Conservation (phyloP, 2,797 vertebrate genomes). For the Heterohyrax brucei region DNA sequence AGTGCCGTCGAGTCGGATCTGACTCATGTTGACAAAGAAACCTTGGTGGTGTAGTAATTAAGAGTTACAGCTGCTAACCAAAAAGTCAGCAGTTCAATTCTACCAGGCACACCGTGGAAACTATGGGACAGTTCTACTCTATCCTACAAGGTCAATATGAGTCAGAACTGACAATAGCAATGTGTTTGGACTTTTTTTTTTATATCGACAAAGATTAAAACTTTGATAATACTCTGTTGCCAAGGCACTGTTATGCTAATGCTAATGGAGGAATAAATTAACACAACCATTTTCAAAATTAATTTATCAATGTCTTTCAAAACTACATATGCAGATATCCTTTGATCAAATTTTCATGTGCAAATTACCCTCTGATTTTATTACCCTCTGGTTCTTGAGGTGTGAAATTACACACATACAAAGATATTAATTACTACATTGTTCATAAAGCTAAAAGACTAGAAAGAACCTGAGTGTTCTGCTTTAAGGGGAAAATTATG, state of each 20-base stretch:
- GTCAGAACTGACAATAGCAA: too few relatives aligned
- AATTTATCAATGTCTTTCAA: constrained; percentile 30
- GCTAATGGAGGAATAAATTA: neutral
- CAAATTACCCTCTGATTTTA: neutral
- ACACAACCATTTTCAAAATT: neutral
- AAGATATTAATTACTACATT: neutral
- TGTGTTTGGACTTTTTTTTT: too few relatives aligned
- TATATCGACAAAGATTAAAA: neutral
- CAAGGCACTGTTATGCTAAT: neutral
- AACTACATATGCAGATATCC: neutral
- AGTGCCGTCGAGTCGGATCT: too few relatives aligned
- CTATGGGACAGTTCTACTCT: too few relatives aligned
- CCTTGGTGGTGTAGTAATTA: too few relatives aligned
- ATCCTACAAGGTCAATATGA: too few relatives aligned
- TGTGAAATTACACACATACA: neutral
- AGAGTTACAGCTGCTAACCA: too few relatives aligned
- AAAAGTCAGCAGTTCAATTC: too few relatives aligned
- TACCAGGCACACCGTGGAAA: too few relatives aligned
- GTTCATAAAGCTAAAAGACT: neutral
- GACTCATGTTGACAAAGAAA: too few relatives aligned
- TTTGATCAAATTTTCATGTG: neutral
- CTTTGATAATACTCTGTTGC: neutral
- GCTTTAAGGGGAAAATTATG: neutral
- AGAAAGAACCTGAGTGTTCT: neutral
- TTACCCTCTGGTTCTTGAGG: neutral